Base-by-base conservation (phyloP, 2,888 invertebrate genomes). In the Luperina nickerlii region DNA sequence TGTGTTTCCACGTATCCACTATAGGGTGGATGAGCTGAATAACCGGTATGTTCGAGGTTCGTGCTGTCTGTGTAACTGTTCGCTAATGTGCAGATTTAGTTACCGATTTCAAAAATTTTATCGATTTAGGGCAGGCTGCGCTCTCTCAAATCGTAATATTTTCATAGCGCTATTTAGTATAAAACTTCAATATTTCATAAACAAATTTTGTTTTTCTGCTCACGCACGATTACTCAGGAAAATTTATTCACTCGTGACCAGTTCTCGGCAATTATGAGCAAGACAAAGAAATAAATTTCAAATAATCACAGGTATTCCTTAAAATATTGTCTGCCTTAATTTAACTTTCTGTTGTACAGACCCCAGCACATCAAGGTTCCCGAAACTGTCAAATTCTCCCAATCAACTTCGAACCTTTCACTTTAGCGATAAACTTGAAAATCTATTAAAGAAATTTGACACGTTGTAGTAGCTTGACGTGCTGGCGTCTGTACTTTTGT, bases 331-430 rank as follows among this genome's bases (percentile, higher is more conserved):
- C 48, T 60, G 51, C 60, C 72, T 68, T 32, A 80, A 54, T 80
- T 68, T 1, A 62, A 68, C 62, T 80, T 80, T 68, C 54, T 73
- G 67, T 70, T 38, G 48, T 32, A 32, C 32, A 32, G 32, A 32
- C 32, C 0, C 32, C 32, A 32, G 32, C 32, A 32, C 32, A 32
- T 32, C 1, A 32, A 32, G 1, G 1, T 32, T 32, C 32, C 32
- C 32, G 32, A 32, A 32, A 32, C 32, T 32, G 32, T 32, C 32
- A 32, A 32, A 32, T 32, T 32, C 32, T 32, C 32, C 32, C 32
- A 32, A 32, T 32, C 32, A 32, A 32, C 32, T 32, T 32, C 1
- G 32, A 32, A 32, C 32, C 32, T 32, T 32, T 1, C 32, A 32
- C 32, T 32, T 32, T 32, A 32, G 32, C 32, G 32, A 32, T 32